phyloP scores from a whole-genome alignment of 2,888 invertebrate genomes.

The Crocallis elinguaria region DNA sequence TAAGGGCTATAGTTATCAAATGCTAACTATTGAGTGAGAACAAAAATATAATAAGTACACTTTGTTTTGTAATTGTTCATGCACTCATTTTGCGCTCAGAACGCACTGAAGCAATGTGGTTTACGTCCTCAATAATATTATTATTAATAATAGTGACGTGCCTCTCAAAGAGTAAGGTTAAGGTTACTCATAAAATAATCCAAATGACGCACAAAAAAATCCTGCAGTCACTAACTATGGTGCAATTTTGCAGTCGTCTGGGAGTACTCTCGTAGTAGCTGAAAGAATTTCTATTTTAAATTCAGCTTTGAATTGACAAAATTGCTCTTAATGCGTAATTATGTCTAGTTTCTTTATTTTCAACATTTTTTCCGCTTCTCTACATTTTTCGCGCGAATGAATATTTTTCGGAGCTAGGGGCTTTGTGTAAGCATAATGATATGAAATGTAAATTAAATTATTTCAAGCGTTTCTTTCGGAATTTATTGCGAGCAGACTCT shows the following conservation, averaged over 20 bases:
- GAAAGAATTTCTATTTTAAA: slow-evolving; percentile 1
- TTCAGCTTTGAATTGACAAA: slow-evolving; percentile 25
- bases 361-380: slow-evolving; percentile 35
- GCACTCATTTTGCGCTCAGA: no score
- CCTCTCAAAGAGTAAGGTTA: no score
- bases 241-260: not conserved
- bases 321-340: slow-evolving; percentile 37
- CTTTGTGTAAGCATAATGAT: slow-evolving; percentile 36
- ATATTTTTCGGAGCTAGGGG: slow-evolving; percentile 25
- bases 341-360: slow-evolving; percentile 33
- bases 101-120: no score
- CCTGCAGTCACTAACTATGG: no score
- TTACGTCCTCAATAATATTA: no score
- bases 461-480: slow-evolving; percentile 36
- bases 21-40: no score
- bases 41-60: no score
- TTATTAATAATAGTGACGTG: no score
- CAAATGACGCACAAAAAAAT: no score
- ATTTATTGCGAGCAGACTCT: slow-evolving; percentile 36
- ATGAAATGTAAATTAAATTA: slow-evolving; percentile 43
- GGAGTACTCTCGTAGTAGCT: slow-evolving; percentile 34
- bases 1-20: no score
- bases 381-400: slow-evolving; percentile 41
- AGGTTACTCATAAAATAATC: no score
- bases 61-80: no score